These are phyloP conservation scores for Melanostoma scalare DNA, from an alignment of 2,888 invertebrate genomes.

Conservation along the genomic window DNA sequence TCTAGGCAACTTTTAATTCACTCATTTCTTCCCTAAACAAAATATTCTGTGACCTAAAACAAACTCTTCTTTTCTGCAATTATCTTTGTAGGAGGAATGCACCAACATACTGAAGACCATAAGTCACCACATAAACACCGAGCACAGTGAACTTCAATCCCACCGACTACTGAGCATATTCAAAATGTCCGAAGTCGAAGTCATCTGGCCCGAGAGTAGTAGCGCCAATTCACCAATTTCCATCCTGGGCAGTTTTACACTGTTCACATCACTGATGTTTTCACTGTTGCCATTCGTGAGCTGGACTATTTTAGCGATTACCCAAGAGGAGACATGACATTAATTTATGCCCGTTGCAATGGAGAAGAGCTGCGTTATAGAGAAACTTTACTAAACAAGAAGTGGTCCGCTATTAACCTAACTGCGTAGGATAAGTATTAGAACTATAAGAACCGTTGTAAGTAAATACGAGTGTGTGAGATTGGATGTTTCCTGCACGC, in stretches of 20 bases:
- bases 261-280: conserved; percentile 63
- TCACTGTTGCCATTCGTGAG: conserved; percentile 66
- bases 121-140: conserved; percentile 92
- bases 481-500: conserved; percentile 38
- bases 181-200: conserved; percentile 95
- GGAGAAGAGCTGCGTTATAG: conserved; percentile 10
- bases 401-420: conserved; percentile 62
- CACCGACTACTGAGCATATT: conserved; percentile 94
- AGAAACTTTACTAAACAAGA: conserved; percentile 23
- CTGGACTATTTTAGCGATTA: conserved; percentile 61
- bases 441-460: conserved; percentile 55
- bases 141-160: conserved; percentile 92
- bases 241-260: conserved; percentile 52
- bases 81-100: conserved; percentile 89
- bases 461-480: conserved; percentile 40
- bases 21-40: conserved; percentile 3
- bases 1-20: neutral
- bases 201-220: conserved; percentile 86
- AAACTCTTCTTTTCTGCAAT: neutral
- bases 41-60: neutral
- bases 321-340: conserved; percentile 63
- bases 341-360: conserved; percentile 36
- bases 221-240: conserved; percentile 75
- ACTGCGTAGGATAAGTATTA: conserved; percentile 68
- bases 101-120: conserved; percentile 90